These are phyloP conservation scores for Pardosa pseudoannulata DNA, from an alignment of 2,888 invertebrate genomes.

Conservation along the genomic window DNA sequence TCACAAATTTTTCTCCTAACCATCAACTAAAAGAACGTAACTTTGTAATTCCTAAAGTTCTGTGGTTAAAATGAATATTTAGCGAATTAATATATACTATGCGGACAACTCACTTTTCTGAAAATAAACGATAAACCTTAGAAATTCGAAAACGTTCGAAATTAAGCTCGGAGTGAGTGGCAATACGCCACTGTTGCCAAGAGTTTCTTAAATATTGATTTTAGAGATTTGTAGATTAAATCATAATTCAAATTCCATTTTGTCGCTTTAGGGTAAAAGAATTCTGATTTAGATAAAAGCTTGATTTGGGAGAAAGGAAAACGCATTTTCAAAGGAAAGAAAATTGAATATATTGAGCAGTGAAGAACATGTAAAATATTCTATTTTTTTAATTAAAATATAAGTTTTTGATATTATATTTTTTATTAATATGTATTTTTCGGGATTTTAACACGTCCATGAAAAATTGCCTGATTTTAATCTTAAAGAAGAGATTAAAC, in stretches of 20 bases:
- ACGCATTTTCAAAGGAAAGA: neutral
- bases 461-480: neutral
- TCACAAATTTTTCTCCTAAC: too few relatives aligned
- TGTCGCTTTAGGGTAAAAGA: neutral
- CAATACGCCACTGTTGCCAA: neutral
- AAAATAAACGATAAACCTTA: too few relatives aligned
- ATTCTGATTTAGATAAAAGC: neutral
- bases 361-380: neutral
- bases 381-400: neutral
- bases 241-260: conserved; percentile 1
- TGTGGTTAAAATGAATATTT: too few relatives aligned
- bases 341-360: neutral
- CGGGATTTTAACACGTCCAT: neutral
- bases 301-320: neutral
- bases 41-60: too few relatives aligned
- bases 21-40: too few relatives aligned
- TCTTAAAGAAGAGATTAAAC: too few relatives aligned
- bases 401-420: neutral
- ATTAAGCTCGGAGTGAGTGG: too few relatives aligned
- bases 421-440: neutral
- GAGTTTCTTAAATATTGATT: neutral
- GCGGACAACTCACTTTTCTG: too few relatives aligned
- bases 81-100: too few relatives aligned
- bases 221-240: neutral
- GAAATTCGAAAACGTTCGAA: too few relatives aligned